Percentiles rank a stretch among this genome's conserved stretches.
Evolutionary conservation across 2,888 invertebrate genomes (phyloP).

Genomic region (Gibbula magus): DNA sequence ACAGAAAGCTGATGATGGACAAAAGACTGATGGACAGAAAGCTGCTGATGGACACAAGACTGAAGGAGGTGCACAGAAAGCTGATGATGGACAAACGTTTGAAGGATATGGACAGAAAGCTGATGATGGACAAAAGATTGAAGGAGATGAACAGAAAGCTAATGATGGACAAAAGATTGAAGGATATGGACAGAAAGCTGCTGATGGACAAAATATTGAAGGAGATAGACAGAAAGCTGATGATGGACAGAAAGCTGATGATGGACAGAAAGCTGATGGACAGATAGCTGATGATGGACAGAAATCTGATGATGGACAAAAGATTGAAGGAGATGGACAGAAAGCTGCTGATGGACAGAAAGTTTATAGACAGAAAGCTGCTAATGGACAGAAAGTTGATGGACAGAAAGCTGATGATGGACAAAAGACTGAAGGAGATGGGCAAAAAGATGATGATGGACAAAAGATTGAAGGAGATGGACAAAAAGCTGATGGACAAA

Average conservation of each 20-base stretch:
- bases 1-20: too few species aligned
- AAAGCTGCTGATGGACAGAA: neutral
- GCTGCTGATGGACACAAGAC: too few species aligned
- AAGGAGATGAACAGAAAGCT: too few species aligned
- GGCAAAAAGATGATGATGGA: too few species aligned
- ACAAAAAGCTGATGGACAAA: too few species aligned
- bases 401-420: neutral
- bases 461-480: too few species aligned
- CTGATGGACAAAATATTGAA: neutral
- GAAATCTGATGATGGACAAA: neutral
- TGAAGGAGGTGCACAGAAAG: neutral
- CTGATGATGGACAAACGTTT: neutral
- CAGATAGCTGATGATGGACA: neutral
- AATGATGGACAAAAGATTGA: neutral
- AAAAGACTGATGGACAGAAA: neutral
- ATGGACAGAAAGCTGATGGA: neutral
- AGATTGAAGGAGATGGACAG: neutral
- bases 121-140: neutral
- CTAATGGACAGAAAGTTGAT: neutral
- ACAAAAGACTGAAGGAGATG: too few species aligned
- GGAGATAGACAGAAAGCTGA: neutral
- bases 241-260: neutral
- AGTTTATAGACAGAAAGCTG: neutral
- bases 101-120: neutral
- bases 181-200: neutral